Evolutionary conservation across 2,888 invertebrate species (phyloP), one percentile per base, ranked within the genome.

Genomic region (Bibio marci): DNA sequence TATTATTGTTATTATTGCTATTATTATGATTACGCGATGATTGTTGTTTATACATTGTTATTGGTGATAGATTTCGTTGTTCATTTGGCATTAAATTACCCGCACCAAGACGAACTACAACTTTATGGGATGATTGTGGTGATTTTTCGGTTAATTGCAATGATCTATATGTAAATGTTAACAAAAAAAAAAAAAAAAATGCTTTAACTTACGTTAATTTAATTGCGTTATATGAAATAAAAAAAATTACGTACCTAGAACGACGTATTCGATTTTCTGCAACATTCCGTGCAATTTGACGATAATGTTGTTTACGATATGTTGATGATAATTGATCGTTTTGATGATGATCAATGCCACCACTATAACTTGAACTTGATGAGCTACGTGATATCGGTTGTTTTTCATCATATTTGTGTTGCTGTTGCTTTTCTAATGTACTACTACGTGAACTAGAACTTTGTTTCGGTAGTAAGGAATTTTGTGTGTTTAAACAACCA

Each of bases 111-210:
- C 55, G 53, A 1, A 57, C 55, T 8, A 58, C 49, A 13, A 57
- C 53, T 44, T 60, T 61, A 43, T 64, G 64, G 3, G 52, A 35
- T 36, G 39, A 41, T 33, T 40, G 40, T 0, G 69, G 67, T 1
- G 70, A 70, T 28, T 65, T 62, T 48, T 76, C 76, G 1, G 71
- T 73, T 19, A 76, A 57, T 49, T 76, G 76, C 19, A 76, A 60
- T 46, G 76, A 76, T 48, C 74, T 65, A n/a, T n/a, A 32, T n/a
- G n/a, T n/a, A 33, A 32, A 12, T n/a, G 30, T 4, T 4, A 44
- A 3, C 5, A 31, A 30, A 26, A n/a, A 37, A 35, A n/a, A n/a
- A n/a, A n/a, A n/a, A n/a, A n/a, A n/a, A n/a, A n/a, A n/a, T n/a
- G n/a, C n/a, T n/a, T n/a, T n/a, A n/a, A n/a, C n/a, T n/a, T n/a